Base-by-base conservation (phyloP, 2,113 vertebrate genomes). In the Empidonax alnorum region DNA sequence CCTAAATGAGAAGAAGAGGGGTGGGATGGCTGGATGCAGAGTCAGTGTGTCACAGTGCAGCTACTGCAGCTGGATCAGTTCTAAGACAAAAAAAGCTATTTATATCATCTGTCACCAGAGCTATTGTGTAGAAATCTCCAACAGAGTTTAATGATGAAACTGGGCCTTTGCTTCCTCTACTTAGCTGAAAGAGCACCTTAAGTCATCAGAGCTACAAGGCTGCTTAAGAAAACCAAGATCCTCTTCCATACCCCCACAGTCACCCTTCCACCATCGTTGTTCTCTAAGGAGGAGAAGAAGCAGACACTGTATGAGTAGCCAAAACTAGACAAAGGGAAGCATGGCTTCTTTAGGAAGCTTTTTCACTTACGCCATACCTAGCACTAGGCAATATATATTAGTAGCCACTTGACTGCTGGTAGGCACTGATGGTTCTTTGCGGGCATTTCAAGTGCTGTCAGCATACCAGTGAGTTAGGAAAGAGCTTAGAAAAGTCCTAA, bases 41-140 rank as follows among this genome's bases (percentile, higher is more conserved):
- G 88, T 78, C 4, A 3, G 55, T 61, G 59, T 90, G 96, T 68
- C 89, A 90, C 69, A 81, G 61, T 0, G 0, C 94, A 89, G 92
- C 68, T 56, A 55, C 74, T 75, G 93, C 89, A 89, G 93, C 93
- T 97, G 77, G 72, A 96, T 96, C 94, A 96, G 44, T 96, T 93
- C 55, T 78, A 74, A 87, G 76, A 93, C 75, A 97, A 94, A 96
- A 97, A 96, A 90, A 98, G 90, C 50, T 91, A 19, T 78, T 89
- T 83, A 55, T 4, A 73, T 28, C 42, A 79, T 94, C 92, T 88
- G 78, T 82, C 83, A 89, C 73, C 69, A 81, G 84, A 89, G 47
- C 80, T 89, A 92, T 79, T 46, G 62, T 41, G 47, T 44, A 84
- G 79, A 96, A 87, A 85, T 84, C 91, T 96, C 93, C 35, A 41